Percentiles rank a stretch among this genome's conserved stretches.
phyloP scores from a whole-genome alignment of 2,113 vertebrate species.

The Aptenodytes forsteri region DNA sequence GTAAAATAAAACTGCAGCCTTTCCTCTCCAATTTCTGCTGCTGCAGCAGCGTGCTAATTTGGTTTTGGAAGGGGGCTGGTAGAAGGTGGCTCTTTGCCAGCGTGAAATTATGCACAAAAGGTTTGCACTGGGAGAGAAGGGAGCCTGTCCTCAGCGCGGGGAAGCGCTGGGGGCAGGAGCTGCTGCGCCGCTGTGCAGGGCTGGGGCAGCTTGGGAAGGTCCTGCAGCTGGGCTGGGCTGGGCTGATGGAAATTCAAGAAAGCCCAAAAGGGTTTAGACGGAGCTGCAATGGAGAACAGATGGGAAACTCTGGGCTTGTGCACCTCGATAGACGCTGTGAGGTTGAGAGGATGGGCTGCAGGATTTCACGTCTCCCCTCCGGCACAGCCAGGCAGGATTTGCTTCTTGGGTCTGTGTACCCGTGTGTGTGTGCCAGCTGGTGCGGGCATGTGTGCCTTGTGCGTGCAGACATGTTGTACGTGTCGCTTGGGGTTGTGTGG shows the following conservation, averaged over 20 bases:
- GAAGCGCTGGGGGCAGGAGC: neutral
- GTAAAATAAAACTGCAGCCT: conserved; percentile 63
- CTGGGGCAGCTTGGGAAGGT: neutral
- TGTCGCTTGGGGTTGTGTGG: neutral
- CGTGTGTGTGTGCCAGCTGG: neutral
- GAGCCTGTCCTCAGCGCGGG: neutral
- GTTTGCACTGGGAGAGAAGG: neutral
- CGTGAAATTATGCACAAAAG: neutral
- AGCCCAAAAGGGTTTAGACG: conserved; percentile 51
- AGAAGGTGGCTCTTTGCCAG: conserved; percentile 59
- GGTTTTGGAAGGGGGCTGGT: conserved; percentile 55
- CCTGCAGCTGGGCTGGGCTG: conserved; percentile 58
- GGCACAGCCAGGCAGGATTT: neutral
- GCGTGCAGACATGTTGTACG: fast-evolving
- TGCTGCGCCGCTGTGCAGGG: neutral
- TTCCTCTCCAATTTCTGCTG: conserved; percentile 65
- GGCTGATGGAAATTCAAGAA: conserved; percentile 64
- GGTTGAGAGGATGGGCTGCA: neutral
- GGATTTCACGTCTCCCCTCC: neutral
- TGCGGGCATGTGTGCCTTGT: fast-evolving
- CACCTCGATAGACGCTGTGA: neutral
- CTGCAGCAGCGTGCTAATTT: conserved; percentile 64
- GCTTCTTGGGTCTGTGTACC: neutral
- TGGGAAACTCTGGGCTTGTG: neutral
- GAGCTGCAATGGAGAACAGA: conserved; percentile 56